Conservation (phyloP, 2,113 vertebrate genomes). For the Scatophagus argus region DNA sequence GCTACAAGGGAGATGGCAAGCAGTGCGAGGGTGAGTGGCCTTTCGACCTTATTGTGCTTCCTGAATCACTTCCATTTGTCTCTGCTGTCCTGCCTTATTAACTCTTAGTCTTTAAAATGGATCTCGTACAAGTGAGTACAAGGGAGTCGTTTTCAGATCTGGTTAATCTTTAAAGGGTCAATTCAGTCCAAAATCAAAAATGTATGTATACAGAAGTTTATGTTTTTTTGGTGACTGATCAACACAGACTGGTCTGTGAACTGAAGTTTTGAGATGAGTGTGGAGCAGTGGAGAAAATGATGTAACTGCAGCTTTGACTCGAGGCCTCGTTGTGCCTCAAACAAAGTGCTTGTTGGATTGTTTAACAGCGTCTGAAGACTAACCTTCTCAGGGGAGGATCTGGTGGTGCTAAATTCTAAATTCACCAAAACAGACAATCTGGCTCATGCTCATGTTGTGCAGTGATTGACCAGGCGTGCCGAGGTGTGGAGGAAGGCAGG, state of each 20-base stretch:
- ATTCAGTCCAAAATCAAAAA: too few relatives aligned
- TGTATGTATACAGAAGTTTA: too few relatives aligned
- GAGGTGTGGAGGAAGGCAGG: background rate
- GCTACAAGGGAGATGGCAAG: slow-evolving; percentile 95
- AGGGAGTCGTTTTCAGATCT: too few relatives aligned
- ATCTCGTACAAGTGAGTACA: background rate
- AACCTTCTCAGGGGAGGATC: background rate
- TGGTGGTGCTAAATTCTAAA: too few relatives aligned
- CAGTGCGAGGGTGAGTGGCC: slow-evolving; percentile 92
- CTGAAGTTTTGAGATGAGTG: too few relatives aligned
- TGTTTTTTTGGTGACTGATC: too few relatives aligned
- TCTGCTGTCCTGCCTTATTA: background rate
- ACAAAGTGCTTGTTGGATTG: background rate
- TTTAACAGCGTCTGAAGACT: background rate
- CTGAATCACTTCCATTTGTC: background rate
- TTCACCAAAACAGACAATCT: background rate
- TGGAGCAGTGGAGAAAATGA: background rate
- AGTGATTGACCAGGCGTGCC: background rate
- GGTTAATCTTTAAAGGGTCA: too few relatives aligned
- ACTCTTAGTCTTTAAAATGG: background rate
- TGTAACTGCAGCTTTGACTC: background rate
- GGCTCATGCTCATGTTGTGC: background rate
- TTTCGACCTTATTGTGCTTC: background rate
- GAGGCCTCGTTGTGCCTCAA: background rate
- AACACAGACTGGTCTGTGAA: too few relatives aligned